Evolutionary conservation across 1,140 invertebrate species (phyloP).

Genomic region (Ptiloglossa arizonensis): DNA sequence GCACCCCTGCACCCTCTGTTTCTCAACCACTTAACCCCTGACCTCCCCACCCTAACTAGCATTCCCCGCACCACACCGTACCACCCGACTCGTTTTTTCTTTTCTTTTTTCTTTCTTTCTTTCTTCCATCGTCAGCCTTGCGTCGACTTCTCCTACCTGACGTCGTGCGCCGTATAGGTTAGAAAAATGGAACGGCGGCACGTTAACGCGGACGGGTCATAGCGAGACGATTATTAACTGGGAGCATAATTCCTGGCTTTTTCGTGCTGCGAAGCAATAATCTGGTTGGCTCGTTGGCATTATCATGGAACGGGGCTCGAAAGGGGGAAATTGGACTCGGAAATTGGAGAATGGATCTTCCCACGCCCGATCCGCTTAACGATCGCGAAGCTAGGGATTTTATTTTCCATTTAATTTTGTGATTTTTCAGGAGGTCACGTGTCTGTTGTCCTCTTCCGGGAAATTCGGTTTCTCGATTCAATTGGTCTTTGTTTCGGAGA

Average conservation of each 20-base stretch:
- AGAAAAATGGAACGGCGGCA: conserved; percentile 50
- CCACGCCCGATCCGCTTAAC: conserved; percentile 3
- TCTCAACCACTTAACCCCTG: conserved; percentile 15
- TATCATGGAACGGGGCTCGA: not conserved
- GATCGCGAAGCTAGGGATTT: not conserved
- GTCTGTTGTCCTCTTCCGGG: too few relatives aligned
- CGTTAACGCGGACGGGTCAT: conserved; percentile 23
- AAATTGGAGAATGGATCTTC: conserved; percentile 5
- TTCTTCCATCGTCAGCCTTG: conserved; percentile 24
- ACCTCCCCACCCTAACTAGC: too few relatives aligned
- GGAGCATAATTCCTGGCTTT: not conserved
- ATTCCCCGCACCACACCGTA: too few relatives aligned
- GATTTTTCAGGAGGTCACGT: too few relatives aligned
- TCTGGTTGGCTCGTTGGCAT: conserved; percentile 3
- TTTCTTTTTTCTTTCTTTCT: conserved; percentile 20
- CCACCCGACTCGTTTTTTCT: not conserved
- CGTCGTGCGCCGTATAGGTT: conserved; percentile 42
- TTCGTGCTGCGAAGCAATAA: not conserved
- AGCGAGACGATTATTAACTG: not conserved
- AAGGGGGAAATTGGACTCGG: conserved; percentile 14
- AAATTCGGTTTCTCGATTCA: too few relatives aligned
- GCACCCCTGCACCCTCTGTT: conserved; percentile 11
- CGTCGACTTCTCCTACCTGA: conserved; percentile 22
- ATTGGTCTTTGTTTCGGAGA: too few relatives aligned
- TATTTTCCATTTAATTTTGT: not conserved